These are phyloP conservation scores for Drosophila mimetica DNA, from an alignment of 2,888 invertebrate species.

Conservation along the genomic window DNA sequence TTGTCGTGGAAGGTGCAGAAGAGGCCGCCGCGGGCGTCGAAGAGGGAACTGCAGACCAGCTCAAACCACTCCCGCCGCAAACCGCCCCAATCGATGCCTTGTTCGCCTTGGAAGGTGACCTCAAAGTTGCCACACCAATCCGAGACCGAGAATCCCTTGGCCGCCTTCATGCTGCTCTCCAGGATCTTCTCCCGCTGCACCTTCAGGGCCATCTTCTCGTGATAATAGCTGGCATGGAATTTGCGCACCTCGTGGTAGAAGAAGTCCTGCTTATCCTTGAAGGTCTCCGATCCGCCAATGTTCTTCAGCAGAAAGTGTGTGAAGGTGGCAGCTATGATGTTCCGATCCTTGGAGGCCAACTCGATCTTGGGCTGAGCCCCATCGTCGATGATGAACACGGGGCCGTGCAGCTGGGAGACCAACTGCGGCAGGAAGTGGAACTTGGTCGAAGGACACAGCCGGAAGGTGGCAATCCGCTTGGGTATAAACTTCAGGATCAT, in stretches of 20 bases:
- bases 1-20: slow-evolving; percentile 94
- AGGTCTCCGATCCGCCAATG: slow-evolving; percentile 97
- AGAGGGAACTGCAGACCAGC: slow-evolving; percentile 92
- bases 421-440: slow-evolving; percentile 87
- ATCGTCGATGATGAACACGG: slow-evolving; percentile 93
- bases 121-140: slow-evolving; percentile 98
- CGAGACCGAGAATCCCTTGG: slow-evolving; percentile 92
- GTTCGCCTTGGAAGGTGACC: slow-evolving; percentile 96
- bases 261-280: slow-evolving; percentile 92
- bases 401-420: slow-evolving; percentile 85
- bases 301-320: slow-evolving; percentile 95
- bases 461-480: slow-evolving; percentile 94
- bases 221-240: slow-evolving; percentile 93
- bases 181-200: slow-evolving; percentile 92
- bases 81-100: slow-evolving; percentile 98
- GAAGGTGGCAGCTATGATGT: slow-evolving; percentile 96
- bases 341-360: slow-evolving; percentile 92
- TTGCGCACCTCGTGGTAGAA: slow-evolving; percentile 93
- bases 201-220: slow-evolving; percentile 93
- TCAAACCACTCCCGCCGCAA: slow-evolving; percentile 98
- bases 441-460: slow-evolving; percentile 97
- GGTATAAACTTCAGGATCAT: slow-evolving; percentile 96
- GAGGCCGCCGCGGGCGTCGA: slow-evolving; percentile 92
- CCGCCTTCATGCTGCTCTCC: slow-evolving; percentile 93
- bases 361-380: slow-evolving; percentile 95